Base-by-base conservation (phyloP, 2,888 invertebrate species). In the Hypselothyrea guttata region DNA sequence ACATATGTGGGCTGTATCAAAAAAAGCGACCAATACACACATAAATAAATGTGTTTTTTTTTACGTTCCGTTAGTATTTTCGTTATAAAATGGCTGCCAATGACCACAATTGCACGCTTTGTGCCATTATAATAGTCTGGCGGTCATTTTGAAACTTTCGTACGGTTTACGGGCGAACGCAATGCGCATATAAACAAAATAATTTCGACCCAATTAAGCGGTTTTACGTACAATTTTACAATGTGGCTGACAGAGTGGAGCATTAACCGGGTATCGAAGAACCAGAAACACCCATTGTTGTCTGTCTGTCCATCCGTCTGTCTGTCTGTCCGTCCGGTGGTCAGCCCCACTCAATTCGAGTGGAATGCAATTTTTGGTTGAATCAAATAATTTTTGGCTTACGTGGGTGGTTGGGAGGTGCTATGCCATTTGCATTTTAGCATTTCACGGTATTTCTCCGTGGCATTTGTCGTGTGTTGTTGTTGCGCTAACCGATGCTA, bases 131-230 rank as follows among this genome's bases (percentile, higher is more conserved):
- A 54, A 67, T 67, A 54, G 45, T 40, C 22, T 22, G 18, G 78
- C 40, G 78, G 78, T 66, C 45, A 31, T 46, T 63, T 54, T 60
- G 49, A 22, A 66, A 54, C 47, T 59, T 62, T 44, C 55, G 42
- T 30, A 45, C 51, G 54, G 57, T 60, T 60, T 69, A 54, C 42
- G 44, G 49, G 57, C 48, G 22, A 49, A 40, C 47, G 48, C 40
- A 59, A 47, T 28, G 7, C 18, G n/a, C 56, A 42, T 55, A 65
- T 71, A 79, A 78, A 73, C 73, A 63, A 83, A 71, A 75, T 79
- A 75, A 75, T 83, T 79, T 71, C 63, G 61, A 79, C 74, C 71
- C 71, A 75, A 74, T 79, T 75, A 71, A 66, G 84, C 60, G 79
- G 79, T 70, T 79, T 73, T 65, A 55, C 61, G 74, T 64, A 69